Conservation (phyloP, 2,888 invertebrate species). For the Prosapia bicincta region DNA sequence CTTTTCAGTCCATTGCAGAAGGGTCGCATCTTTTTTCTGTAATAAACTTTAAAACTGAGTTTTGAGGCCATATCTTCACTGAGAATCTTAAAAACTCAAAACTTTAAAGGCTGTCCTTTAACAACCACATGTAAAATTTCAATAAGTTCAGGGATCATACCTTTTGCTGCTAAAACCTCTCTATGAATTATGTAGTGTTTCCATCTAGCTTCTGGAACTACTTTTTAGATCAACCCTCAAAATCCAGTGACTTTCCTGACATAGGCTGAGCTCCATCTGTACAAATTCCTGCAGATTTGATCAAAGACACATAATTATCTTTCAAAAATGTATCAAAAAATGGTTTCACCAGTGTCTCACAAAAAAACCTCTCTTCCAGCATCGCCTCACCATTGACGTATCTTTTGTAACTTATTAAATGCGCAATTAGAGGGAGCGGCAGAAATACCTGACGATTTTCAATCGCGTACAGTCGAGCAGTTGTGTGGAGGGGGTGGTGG, state of each 20-base stretch:
- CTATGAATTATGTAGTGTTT: background rate
- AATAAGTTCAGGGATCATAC: conserved; percentile 4
- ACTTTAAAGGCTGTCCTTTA: conserved; percentile 8
- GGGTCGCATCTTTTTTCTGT: conserved; percentile 12
- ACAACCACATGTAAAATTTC: conserved; percentile 2
- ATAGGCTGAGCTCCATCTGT: too few relatives aligned
- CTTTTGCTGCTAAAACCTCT: conserved; percentile 4
- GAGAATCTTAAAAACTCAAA: background rate
- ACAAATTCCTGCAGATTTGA: too few relatives aligned
- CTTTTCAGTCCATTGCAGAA: conserved; percentile 10
- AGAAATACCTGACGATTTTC: too few relatives aligned
- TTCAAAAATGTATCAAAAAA: background rate
- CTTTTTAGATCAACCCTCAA: background rate
- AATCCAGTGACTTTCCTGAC: too few relatives aligned
- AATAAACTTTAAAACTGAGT: conserved; percentile 1
- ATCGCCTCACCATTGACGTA: background rate
- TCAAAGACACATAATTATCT: background rate
- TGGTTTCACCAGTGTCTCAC: background rate
- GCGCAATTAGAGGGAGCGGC: too few relatives aligned
- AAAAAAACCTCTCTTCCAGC: background rate
- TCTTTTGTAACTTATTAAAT: conserved; percentile 7
- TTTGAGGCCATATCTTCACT: conserved; percentile 2
- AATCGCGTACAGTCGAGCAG: too few relatives aligned
- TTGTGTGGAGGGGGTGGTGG: too few relatives aligned
- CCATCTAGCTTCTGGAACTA: conserved; percentile 6